Evolutionary conservation across 2,888 invertebrate genomes (phyloP).

Genomic region (Drosophila mimica): DNA sequence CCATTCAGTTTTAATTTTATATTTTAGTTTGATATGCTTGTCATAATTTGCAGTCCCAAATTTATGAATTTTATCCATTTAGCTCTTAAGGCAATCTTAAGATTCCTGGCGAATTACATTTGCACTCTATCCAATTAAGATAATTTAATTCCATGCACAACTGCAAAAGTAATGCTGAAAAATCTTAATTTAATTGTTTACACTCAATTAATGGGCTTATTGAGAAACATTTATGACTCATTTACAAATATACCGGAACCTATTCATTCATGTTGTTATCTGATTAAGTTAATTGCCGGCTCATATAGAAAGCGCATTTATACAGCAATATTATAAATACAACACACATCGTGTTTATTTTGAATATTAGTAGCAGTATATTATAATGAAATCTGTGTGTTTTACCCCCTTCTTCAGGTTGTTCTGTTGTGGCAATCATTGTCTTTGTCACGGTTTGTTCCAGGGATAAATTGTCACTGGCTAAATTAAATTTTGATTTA

Average conservation of each 20-base stretch:
- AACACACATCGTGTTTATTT: not conserved
- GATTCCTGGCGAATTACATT: not conserved
- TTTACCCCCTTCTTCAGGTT: constrained; percentile 77
- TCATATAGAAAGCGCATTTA: constrained; percentile 2
- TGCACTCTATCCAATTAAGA: not conserved
- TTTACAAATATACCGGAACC: not conserved
- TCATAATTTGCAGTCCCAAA: not conserved
- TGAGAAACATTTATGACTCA: not conserved
- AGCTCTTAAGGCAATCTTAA: not conserved
- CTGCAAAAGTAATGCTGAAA: not conserved
- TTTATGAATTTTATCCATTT: not conserved
- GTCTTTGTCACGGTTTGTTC: constrained; percentile 73
- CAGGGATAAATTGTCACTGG: constrained; percentile 65
- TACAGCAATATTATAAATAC: constrained; percentile 10
- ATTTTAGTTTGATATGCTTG: not conserved
- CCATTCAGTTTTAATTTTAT: not conserved
- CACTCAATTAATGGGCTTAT: not conserved
- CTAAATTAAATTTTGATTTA: constrained; percentile 60
- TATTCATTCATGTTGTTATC: not conserved
- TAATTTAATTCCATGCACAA: constrained; percentile 8
- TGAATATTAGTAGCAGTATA: constrained; percentile 8
- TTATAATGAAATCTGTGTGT: constrained; percentile 23
- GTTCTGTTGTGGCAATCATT: constrained; percentile 72
- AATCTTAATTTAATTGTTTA: not conserved
- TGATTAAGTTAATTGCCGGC: not conserved